Base-by-base conservation (phyloP, 2,888 invertebrate species). In the Aplocera efformata region DNA sequence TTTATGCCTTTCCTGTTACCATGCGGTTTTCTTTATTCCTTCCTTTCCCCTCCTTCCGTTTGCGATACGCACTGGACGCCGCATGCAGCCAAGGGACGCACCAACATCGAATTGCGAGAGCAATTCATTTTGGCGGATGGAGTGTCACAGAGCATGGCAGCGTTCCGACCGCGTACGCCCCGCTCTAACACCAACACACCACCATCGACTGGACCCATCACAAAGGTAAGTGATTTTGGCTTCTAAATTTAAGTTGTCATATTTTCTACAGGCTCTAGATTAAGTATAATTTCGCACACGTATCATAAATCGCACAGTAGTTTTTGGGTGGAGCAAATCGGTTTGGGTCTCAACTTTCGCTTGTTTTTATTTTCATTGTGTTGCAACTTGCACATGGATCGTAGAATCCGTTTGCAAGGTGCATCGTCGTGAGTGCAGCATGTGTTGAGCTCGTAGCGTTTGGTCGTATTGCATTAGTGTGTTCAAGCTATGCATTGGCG, bases 51-150 rank as follows among this genome's bases (percentile, higher is more conserved):
- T 60, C 70, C 45, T 40, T 40, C 74, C 55, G 60, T 72, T 74
- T 74, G 72, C 70, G 55, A 74, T 77, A 60, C 78, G 75, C 81
- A 81, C 79, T 72, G 85, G 86, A 85, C 83, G 84, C 84, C 83
- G 89, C 90, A 88, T 91, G 83, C 90, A 98, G 98, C 98, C 91
- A 98, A 98, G 92, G 99, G 99, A 91, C 96, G 99, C 90, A 98
- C 98, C 89, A 99, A 99, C 93, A 96, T 98, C 91, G 98, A 99
- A 91, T 94, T 99, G 79, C 94, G 99, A 79, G 99, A 99, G 90
- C 97, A 98, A 91, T 99, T 99, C 92, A 97, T 98, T 86, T 91
- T 99, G 91, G 98, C 99, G 70, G 96, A 98, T 83, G 98, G 99
- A 79, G 98, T 98, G 64, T 96, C 97, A 80, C 99, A 99, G 92